These are phyloP conservation scores for Epistrophella euchroma DNA, from an alignment of 2,888 invertebrate species.

Conservation along the genomic window DNA sequence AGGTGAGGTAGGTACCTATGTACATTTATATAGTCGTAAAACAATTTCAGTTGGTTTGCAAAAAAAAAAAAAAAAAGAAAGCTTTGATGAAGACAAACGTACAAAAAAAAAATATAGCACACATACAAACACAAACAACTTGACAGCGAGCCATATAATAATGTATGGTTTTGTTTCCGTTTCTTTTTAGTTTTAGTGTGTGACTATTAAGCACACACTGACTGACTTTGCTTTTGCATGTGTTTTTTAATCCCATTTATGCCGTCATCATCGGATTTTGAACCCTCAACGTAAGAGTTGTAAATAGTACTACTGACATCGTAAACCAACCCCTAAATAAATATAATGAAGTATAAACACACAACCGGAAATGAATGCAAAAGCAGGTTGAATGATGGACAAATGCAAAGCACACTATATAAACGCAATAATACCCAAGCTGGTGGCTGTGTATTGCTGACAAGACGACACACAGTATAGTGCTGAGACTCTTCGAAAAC, in stretches of 20 bases:
- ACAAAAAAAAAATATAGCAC: background rate
- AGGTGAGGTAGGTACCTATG: background rate
- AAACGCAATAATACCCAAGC: slow-evolving; percentile 17
- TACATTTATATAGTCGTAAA: slow-evolving; percentile 7
- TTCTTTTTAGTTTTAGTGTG: slow-evolving; percentile 33
- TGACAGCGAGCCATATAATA: slow-evolving; percentile 9
- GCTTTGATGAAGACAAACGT: slow-evolving; percentile 5
- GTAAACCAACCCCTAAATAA: slow-evolving; percentile 27
- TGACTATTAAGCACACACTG: slow-evolving; percentile 43
- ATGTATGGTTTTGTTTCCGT: slow-evolving; percentile 29
- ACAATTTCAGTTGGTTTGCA: slow-evolving; percentile 1
- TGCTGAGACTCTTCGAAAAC: background rate
- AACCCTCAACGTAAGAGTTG: slow-evolving; percentile 28
- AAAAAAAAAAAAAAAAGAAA: slow-evolving; percentile 8
- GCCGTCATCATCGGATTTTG: slow-evolving; percentile 37
- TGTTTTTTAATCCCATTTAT: slow-evolving; percentile 40
- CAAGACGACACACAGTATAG: background rate
- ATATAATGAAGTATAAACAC: slow-evolving; percentile 36
- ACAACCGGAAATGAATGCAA: slow-evolving; percentile 32
- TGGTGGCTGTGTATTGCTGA: background rate
- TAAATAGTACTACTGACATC: slow-evolving; percentile 45
- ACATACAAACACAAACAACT: background rate
- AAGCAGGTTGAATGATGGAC: slow-evolving; percentile 20
- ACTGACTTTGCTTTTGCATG: slow-evolving; percentile 31
- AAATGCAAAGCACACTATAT: slow-evolving; percentile 35